Evolutionary conservation across 2,888 invertebrate genomes (phyloP), one percentile per base, ranked within the genome.

Genomic region (Myathropa florea): DNA sequence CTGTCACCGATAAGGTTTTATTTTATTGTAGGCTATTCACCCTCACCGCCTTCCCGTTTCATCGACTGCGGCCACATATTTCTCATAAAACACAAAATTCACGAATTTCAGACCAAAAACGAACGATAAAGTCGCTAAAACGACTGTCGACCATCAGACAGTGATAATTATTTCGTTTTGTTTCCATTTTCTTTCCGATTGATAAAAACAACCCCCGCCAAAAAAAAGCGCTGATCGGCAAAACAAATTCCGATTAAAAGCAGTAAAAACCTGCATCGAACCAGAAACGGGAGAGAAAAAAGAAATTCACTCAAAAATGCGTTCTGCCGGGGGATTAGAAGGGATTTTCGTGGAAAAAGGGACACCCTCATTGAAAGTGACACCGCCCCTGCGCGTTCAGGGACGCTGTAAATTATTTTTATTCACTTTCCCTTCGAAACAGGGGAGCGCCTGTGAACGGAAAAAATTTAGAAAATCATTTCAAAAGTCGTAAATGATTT

Each of bases 181-280:
- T 46, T 46, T 46, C 18, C 18, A 18, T 46, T n/a, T n/a, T n/a
- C 14, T 14, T 30, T 33, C 55, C 63, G 23, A 63, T 53, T 63
- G 72, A 72, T 72, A 72, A 72, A 53, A 33, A 61, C 61, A 24
- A 53, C 61, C 28, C 46, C 23, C n/a, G 28, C n/a, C 23, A 39
- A 26, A 26, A 23, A 33, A 23, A 21, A 39, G 1, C 18, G 10
- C 2, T 0, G 12, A 18, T 10, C 9, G 18, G 3, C 12, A 30
- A 24, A 39, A 9, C 14, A 21, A 12, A 60, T 39, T 64, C 64
- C 64, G 46, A 12, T 18, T 24, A 7, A 55, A 67, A 67, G 67
- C 53, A 14, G 53, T 55, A 21, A 3, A 18, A 67, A 30, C 55
- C 67, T 14, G 28, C 30, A 28, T 14, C n/a, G 36, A n/a, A 64